Evolutionary conservation across 2,888 invertebrate genomes (phyloP).

Genomic region (Chouioia cunea): DNA sequence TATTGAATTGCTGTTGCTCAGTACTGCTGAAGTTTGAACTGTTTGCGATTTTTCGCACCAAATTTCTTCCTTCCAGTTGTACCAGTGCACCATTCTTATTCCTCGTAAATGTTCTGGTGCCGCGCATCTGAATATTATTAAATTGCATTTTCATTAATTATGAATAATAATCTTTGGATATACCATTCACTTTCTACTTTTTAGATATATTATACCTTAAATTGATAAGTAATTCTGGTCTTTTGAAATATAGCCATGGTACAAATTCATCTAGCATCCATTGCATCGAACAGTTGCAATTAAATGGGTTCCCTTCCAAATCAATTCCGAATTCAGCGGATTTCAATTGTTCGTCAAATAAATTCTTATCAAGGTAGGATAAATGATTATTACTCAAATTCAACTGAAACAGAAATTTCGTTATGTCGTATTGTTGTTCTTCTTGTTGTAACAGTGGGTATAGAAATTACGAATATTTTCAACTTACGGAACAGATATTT

Average conservation of each 20-base stretch:
- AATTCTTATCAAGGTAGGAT: conserved; percentile 64
- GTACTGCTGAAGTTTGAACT: conserved; percentile 48
- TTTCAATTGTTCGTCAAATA: conserved; percentile 60
- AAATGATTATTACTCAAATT: conserved; percentile 73
- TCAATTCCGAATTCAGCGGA: conserved; percentile 68
- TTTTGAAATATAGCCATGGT: conserved; percentile 69
- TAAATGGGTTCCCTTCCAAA: conserved; percentile 75
- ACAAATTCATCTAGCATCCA: conserved; percentile 73
- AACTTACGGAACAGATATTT: conserved; percentile 72
- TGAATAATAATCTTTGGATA: background rate
- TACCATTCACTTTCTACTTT: background rate
- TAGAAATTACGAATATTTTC: conserved; percentile 4
- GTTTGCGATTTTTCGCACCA: conserved; percentile 51
- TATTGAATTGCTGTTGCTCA: conserved; percentile 44
- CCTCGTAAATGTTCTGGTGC: conserved; percentile 70
- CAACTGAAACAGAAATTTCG: conserved; percentile 64
- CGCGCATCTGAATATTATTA: conserved; percentile 68
- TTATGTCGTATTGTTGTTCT: conserved; percentile 18
- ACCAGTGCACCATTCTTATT: conserved; percentile 74
- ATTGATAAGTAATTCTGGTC: conserved; percentile 69
- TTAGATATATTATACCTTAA: conserved; percentile 67
- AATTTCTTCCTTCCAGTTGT: conserved; percentile 71
- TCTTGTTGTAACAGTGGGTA: conserved; percentile 18
- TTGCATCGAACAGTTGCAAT: conserved; percentile 74
- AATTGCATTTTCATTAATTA: background rate